Conservation (phyloP, 2,113 vertebrate genomes). For the Casuarius casuarius region DNA sequence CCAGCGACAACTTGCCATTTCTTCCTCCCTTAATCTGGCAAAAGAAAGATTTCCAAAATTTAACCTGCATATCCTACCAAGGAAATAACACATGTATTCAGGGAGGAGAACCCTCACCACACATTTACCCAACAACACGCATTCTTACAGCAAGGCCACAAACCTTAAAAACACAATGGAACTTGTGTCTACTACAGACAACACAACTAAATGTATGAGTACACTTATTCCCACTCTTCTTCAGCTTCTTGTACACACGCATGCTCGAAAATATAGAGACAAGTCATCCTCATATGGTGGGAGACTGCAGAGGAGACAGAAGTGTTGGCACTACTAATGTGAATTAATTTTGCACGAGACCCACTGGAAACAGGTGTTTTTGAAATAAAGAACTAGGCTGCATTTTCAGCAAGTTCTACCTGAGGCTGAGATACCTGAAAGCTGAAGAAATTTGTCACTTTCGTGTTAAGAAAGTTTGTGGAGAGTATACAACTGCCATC, state of each 20-base stretch:
- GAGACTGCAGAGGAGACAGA: not conserved
- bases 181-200: not conserved
- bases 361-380: not conserved
- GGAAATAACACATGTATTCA: not conserved
- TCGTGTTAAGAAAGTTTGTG: not conserved
- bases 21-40: not conserved
- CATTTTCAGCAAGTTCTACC: not conserved
- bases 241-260: not conserved
- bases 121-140: not conserved
- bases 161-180: not conserved
- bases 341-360: not conserved
- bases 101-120: not conserved
- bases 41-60: not conserved
- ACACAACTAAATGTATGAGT: not conserved
- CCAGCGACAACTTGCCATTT: not conserved
- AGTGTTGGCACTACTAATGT: not conserved
- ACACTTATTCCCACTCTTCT: not conserved
- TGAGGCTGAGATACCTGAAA: not conserved
- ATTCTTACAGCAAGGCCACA: not conserved
- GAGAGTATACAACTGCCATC: not conserved
- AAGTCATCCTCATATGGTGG: not conserved
- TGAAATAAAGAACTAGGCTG: not conserved
- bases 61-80: not conserved
- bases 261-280: not conserved
- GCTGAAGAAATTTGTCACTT: not conserved